phyloP scores from a whole-genome alignment of 2,113 vertebrate species.

The Crypturellus undulatus region DNA sequence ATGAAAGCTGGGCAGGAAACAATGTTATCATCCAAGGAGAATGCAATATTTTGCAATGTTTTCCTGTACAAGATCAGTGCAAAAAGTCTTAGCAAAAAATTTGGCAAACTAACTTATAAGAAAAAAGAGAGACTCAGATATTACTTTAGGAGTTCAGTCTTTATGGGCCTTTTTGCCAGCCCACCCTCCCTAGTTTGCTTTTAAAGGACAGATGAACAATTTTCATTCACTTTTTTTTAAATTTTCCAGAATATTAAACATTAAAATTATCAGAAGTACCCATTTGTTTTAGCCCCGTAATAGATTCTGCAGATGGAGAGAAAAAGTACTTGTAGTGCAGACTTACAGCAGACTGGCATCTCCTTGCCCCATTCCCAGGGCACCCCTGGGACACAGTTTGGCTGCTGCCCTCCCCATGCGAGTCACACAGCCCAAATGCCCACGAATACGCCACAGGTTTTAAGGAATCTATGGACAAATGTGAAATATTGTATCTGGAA shows the following conservation, averaged over 20 bases:
- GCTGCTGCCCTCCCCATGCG: too few relatives aligned
- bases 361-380: background rate
- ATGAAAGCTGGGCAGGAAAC: conserved; percentile 40
- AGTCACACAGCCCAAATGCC: background rate
- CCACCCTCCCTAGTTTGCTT: background rate
- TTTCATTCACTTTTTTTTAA: background rate
- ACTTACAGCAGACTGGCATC: background rate
- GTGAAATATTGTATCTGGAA: background rate
- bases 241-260: background rate
- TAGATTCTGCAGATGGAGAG: too few relatives aligned
- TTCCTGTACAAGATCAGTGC: conserved; percentile 26
- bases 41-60: conserved; percentile 56
- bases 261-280: too few relatives aligned
- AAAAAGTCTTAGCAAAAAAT: conserved; percentile 25
- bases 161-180: background rate
- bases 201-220: background rate
- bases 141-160: background rate
- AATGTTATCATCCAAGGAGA: conserved; percentile 43
- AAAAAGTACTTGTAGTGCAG: background rate
- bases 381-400: too few relatives aligned
- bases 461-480: background rate
- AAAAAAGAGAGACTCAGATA: background rate
- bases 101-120: conserved; percentile 19
- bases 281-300: too few relatives aligned
- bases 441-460: background rate